Conservation (phyloP, 2,113 vertebrate species). For the Lophotis ruficrista region DNA sequence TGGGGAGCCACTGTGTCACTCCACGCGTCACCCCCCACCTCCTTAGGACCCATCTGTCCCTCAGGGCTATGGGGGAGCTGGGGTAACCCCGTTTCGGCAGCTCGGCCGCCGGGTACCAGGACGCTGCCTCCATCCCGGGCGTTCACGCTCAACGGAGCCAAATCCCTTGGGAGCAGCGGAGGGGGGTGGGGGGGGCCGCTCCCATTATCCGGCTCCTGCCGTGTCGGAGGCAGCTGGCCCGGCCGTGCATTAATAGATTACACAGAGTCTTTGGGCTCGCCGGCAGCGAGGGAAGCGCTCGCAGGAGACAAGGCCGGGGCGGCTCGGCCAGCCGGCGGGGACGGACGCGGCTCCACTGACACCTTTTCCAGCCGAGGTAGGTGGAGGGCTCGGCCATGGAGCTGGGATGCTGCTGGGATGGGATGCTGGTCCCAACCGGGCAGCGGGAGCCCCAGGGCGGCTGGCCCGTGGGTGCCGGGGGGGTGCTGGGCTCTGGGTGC, state of each 20-base stretch:
- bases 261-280: slow-evolving; percentile 31
- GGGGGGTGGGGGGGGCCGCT: slow-evolving; percentile 18
- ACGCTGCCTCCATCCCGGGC: neutral
- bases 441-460: neutral
- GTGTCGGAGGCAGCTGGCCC: slow-evolving; percentile 48
- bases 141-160: neutral
- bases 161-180: slow-evolving; percentile 42
- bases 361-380: neutral
- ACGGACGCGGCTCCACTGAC: neutral
- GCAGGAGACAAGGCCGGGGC: slow-evolving; percentile 4
- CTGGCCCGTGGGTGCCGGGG: neutral
- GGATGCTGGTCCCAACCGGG: neutral
- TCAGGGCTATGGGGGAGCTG: rapidly evolving
- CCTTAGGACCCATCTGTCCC: neutral
- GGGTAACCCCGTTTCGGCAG: neutral
- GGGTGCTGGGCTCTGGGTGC: neutral
- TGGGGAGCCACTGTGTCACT: neutral
- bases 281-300: neutral
- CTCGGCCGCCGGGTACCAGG: neutral
- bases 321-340: neutral
- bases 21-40: too few relatives aligned
- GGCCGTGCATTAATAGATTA: slow-evolving; percentile 62
- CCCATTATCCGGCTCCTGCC: slow-evolving; percentile 6
- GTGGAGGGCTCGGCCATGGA: neutral
- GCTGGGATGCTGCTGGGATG: neutral